phyloP scores from a whole-genome alignment of 2,797 vertebrate genomes.

The Typhlichthys subterraneus region DNA sequence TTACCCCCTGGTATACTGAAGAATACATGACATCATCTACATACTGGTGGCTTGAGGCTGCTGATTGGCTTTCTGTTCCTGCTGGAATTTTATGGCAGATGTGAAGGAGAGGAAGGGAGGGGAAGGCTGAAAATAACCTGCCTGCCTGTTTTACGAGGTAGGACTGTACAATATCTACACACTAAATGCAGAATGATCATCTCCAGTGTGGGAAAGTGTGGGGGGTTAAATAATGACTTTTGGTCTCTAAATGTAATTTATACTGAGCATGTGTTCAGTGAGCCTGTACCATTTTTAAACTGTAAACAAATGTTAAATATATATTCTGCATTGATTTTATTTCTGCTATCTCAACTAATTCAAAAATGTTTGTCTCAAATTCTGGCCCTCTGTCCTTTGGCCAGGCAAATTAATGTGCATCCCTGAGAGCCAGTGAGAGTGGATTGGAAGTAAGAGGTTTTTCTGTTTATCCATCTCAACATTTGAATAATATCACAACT shows the following conservation, averaged over 20 bases:
- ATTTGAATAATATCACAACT: too few relatives aligned
- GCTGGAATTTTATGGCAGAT: slow-evolving; percentile 42
- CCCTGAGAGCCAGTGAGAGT: too few relatives aligned
- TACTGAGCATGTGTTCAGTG: slow-evolving; percentile 7
- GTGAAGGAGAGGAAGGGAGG: slow-evolving; percentile 49
- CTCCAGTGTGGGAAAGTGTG: slow-evolving; percentile 5
- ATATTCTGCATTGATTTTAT: too few relatives aligned
- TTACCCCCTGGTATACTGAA: slow-evolving; percentile 18
- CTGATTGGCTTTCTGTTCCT: slow-evolving; percentile 52
- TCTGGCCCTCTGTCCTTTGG: too few relatives aligned
- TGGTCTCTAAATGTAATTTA: slow-evolving; percentile 6
- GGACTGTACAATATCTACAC: slow-evolving; percentile 52
- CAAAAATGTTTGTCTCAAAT: too few relatives aligned
- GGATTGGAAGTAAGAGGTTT: too few relatives aligned
- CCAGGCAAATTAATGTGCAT: too few relatives aligned
- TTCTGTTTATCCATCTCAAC: too few relatives aligned
- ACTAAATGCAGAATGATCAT: slow-evolving; percentile 35
- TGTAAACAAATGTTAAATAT: too few relatives aligned
- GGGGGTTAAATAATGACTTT: slow-evolving; percentile 24
- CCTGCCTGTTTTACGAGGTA: slow-evolving; percentile 18
- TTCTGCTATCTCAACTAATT: too few relatives aligned
- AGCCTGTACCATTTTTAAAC: background rate
- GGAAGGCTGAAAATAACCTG: slow-evolving; percentile 54
- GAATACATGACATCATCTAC: slow-evolving; percentile 41
- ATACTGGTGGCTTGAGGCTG: slow-evolving; percentile 25